Evolutionary conservation across 2,888 invertebrate species (phyloP).

Genomic region (Ptychoptera albimana): DNA sequence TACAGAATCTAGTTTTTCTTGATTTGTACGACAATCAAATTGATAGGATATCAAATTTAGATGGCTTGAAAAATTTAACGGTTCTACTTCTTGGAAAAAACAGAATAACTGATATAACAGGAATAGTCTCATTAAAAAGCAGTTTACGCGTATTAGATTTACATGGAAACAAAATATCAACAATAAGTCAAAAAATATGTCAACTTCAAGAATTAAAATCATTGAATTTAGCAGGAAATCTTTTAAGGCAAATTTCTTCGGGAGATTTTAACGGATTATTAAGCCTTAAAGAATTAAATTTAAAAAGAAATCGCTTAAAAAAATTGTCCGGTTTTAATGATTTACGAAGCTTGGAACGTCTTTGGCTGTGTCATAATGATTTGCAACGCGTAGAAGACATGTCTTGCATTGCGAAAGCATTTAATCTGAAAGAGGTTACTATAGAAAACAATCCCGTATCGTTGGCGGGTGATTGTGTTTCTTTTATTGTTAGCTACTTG

Average conservation of each 20-base stretch:
- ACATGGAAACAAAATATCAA: constrained; percentile 75
- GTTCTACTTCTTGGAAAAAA: constrained; percentile 87
- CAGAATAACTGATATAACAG: constrained; percentile 34
- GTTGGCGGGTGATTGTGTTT: constrained; percentile 62
- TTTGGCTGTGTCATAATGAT: constrained; percentile 33
- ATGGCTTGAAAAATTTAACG: constrained; percentile 59
- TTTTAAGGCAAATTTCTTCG: constrained; percentile 58
- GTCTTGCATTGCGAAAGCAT: constrained; percentile 61
- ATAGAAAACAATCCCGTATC: constrained; percentile 76
- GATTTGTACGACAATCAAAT: constrained; percentile 92
- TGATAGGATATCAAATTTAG: constrained; percentile 66
- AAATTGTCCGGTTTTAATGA: constrained; percentile 68
- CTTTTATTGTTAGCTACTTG: constrained; percentile 65
- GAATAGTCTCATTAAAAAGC: constrained; percentile 20
- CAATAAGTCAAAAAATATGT: constrained; percentile 27
- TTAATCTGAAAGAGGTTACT: constrained; percentile 63
- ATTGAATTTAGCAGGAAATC: constrained; percentile 84
- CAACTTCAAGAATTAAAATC: constrained; percentile 70
- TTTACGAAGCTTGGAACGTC: constrained; percentile 50
- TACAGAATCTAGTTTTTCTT: constrained; percentile 63
- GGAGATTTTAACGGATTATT: constrained; percentile 64
- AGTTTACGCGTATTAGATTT: constrained; percentile 83
- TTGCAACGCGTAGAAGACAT: constrained; percentile 69
- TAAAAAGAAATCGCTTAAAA: constrained; percentile 70
- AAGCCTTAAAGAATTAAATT: constrained; percentile 70